Conservation (phyloP, 2,888 invertebrate species). For the Philonicus albiceps region DNA sequence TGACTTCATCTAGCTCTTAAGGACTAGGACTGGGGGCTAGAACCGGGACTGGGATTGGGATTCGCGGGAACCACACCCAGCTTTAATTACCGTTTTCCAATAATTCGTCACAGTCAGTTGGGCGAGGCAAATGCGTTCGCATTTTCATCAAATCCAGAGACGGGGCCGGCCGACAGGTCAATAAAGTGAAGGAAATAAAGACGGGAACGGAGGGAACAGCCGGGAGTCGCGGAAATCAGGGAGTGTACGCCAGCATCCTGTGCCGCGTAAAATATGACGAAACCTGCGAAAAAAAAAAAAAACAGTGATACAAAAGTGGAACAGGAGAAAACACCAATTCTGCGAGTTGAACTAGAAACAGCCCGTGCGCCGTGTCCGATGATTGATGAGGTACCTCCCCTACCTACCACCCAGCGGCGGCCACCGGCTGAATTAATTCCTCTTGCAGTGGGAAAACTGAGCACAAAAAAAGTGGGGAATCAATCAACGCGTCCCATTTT, state of each 20-base stretch:
- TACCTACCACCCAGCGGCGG: not conserved
- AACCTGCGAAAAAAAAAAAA: not conserved
- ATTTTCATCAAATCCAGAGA: not conserved
- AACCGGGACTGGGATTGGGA: not conserved
- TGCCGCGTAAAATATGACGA: not conserved
- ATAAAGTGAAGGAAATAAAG: not conserved
- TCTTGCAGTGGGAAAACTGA: not conserved
- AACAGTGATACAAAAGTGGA: not conserved
- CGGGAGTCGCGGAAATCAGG: not conserved
- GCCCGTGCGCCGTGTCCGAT: not conserved
- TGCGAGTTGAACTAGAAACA: not conserved
- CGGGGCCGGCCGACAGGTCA: not conserved
- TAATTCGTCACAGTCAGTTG: not conserved
- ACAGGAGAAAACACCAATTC: not conserved
- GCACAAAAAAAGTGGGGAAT: not conserved
- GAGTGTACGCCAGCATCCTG: not conserved
- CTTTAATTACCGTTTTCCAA: not conserved
- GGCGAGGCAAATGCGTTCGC: not conserved
- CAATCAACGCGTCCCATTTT: constrained; percentile 4
- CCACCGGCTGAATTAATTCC: not conserved
- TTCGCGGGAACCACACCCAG: not conserved
- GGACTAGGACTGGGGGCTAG: not conserved
- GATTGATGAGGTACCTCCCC: not conserved
- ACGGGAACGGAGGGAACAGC: not conserved
- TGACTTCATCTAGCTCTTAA: not conserved